Conservation (phyloP, 2,888 invertebrate genomes). For the Diabrotica balteata region DNA sequence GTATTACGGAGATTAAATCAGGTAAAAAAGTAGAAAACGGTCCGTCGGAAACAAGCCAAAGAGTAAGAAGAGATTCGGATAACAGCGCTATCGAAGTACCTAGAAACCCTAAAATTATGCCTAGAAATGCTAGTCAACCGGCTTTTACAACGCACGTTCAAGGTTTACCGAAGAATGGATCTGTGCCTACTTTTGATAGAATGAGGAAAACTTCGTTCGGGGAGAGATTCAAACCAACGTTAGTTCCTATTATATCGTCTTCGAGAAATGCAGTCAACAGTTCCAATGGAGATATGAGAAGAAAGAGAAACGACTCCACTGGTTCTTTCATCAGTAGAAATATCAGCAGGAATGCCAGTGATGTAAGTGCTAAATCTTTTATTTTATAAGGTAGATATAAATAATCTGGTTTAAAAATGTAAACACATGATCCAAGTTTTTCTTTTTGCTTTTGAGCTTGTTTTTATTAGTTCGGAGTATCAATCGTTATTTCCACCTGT, state of each 20-base stretch:
- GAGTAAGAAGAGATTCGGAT: conserved; percentile 47
- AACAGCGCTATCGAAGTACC: conserved; percentile 33
- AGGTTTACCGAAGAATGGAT: conserved; percentile 85
- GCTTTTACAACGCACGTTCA: conserved; percentile 72
- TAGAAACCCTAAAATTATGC: conserved; percentile 63
- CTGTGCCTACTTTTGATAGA: conserved; percentile 88
- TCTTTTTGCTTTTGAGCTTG: too few species aligned
- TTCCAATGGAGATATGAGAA: conserved; percentile 78
- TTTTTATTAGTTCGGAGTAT: too few species aligned
- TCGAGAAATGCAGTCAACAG: conserved; percentile 75
- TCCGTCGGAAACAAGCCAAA: neutral
- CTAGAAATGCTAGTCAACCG: conserved; percentile 87
- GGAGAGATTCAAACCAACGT: conserved; percentile 83
- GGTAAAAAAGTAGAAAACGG: conserved; percentile 54
- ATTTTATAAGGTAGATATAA: too few species aligned
- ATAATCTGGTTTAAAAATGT: too few species aligned
- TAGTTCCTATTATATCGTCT: conserved; percentile 81
- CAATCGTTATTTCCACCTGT: too few species aligned
- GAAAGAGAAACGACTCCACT: conserved; percentile 64
- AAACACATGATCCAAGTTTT: too few species aligned
- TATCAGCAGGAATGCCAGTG: conserved; percentile 61
- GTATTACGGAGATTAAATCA: conserved; percentile 47
- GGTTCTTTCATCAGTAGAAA: conserved; percentile 68
- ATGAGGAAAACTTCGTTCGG: conserved; percentile 84
- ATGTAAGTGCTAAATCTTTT: too few species aligned